Percentiles rank a stretch among this genome's conserved stretches.
phyloP scores from a whole-genome alignment of 1,140 invertebrate species.

The Forficula auricularia region DNA sequence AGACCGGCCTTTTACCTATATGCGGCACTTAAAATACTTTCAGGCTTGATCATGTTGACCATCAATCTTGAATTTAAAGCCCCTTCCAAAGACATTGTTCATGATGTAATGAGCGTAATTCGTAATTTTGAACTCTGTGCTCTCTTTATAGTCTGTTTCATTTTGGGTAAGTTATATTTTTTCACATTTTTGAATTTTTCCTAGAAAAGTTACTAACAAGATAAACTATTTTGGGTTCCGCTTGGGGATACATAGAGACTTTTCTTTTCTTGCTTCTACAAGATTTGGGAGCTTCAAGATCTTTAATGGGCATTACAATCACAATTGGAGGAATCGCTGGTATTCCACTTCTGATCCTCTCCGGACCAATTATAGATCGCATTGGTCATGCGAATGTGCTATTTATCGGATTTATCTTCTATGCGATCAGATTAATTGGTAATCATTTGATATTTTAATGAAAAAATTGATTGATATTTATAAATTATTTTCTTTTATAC shows the following conservation, averaged over 20 bases:
- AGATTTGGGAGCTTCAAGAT: constrained; percentile 57
- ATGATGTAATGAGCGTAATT: constrained; percentile 48
- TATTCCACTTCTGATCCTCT: constrained; percentile 55
- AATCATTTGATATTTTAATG: constrained; percentile 11
- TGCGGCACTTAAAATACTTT: constrained; percentile 46
- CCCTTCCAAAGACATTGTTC: constrained; percentile 49
- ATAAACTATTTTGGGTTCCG: constrained; percentile 42
- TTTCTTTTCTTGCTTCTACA: constrained; percentile 75
- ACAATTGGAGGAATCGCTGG: constrained; percentile 61
- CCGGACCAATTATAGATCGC: constrained; percentile 57
- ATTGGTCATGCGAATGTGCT: constrained; percentile 69
- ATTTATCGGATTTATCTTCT: constrained; percentile 60
- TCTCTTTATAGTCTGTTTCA: constrained; percentile 51
- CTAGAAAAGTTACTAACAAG: neutral
- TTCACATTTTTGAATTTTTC: too few relatives aligned
- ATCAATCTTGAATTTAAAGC: constrained; percentile 62
- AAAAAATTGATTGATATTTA: too few relatives aligned
- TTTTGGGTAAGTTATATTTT: constrained; percentile 38
- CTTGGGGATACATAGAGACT: constrained; percentile 70
- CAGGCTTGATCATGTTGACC: constrained; percentile 46
- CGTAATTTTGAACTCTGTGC: constrained; percentile 54
- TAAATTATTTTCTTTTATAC: neutral
- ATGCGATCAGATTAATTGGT: constrained; percentile 55
- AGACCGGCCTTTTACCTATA: constrained; percentile 68
- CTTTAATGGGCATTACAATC: constrained; percentile 68